Conservation (phyloP, 2,888 invertebrate species). For the Dascillus cervinus region DNA sequence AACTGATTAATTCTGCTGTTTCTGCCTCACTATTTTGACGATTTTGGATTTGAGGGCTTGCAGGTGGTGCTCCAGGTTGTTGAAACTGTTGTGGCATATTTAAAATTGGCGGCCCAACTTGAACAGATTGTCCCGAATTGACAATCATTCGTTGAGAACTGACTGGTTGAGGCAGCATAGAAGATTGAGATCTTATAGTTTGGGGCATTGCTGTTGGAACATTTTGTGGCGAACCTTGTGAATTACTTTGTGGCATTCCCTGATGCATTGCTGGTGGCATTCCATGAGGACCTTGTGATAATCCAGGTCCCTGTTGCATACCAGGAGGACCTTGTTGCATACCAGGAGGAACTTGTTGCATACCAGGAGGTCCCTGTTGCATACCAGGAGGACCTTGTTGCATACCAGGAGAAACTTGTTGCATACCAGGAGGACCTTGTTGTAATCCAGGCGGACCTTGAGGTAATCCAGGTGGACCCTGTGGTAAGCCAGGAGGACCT, state of each 20-base stretch:
- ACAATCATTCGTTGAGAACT: no score
- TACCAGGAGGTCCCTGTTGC: no score
- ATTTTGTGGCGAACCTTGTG: neutral
- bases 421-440: slow-evolving; percentile 9
- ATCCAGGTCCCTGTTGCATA: slow-evolving; percentile 1
- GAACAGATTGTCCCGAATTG: no score
- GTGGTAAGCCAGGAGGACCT: slow-evolving; percentile 27
- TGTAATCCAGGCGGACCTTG: slow-evolving; percentile 24
- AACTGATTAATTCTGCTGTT: slow-evolving; percentile 75
- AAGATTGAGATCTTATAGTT: no score
- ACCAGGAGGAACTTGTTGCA: slow-evolving; percentile 1
- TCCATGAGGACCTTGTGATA: slow-evolving; percentile 1
- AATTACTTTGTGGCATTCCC: neutral
- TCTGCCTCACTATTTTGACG: slow-evolving; percentile 43
- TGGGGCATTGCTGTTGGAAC: no score
- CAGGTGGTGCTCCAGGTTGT: slow-evolving; percentile 26
- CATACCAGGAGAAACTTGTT: slow-evolving; percentile 12
- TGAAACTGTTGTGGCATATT: slow-evolving; percentile 20
- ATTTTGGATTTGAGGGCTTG: slow-evolving; percentile 25
- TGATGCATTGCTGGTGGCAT: neutral
- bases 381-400: slow-evolving; percentile 5
- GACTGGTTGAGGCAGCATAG: no score
- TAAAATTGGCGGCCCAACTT: slow-evolving; percentile 14
- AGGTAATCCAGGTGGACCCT: slow-evolving; percentile 21
- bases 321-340: neutral